These are phyloP conservation scores for Toxotes lorentzi DNA, from an alignment of 2,797 vertebrate genomes.

Conservation along the genomic window DNA sequence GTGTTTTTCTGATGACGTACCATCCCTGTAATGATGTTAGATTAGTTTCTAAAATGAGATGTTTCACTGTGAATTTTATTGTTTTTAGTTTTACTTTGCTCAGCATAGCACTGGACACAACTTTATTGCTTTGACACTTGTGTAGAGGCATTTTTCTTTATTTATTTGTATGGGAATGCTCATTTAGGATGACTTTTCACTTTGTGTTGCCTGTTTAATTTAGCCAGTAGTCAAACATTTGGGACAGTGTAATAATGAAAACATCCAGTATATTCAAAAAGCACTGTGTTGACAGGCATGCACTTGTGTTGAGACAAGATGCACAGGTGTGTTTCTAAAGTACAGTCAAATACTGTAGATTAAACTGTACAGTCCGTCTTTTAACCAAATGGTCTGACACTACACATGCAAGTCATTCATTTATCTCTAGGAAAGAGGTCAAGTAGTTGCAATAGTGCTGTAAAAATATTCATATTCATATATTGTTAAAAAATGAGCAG, in stretches of 20 bases:
- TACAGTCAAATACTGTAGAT: conserved; percentile 18
- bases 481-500: neutral
- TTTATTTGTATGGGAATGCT: conserved; percentile 9
- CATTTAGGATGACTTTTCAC: conserved; percentile 29
- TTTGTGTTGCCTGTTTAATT: conserved; percentile 31
- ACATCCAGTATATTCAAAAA: conserved; percentile 23
- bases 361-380: conserved; percentile 21
- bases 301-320: conserved; percentile 22
- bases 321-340: neutral
- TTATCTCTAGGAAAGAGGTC: neutral
- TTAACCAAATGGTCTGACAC: conserved; percentile 11
- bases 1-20: conserved; percentile 28
- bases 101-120: conserved; percentile 10
- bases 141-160: conserved; percentile 18
- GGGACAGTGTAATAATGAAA: conserved; percentile 7
- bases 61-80: conserved; percentile 65
- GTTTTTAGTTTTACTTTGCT: conserved; percentile 42
- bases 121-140: conserved; percentile 5
- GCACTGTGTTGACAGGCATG: conserved; percentile 10
- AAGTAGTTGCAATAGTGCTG: conserved; percentile 25
- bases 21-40: conserved; percentile 32
- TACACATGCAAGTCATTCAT: neutral
- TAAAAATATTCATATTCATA: conserved; percentile 15
- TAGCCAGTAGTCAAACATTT: conserved; percentile 2
- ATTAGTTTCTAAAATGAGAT: conserved; percentile 52